Base-by-base conservation (phyloP, 1,140 invertebrate species). In the Caenorhabditis brenneri region DNA sequence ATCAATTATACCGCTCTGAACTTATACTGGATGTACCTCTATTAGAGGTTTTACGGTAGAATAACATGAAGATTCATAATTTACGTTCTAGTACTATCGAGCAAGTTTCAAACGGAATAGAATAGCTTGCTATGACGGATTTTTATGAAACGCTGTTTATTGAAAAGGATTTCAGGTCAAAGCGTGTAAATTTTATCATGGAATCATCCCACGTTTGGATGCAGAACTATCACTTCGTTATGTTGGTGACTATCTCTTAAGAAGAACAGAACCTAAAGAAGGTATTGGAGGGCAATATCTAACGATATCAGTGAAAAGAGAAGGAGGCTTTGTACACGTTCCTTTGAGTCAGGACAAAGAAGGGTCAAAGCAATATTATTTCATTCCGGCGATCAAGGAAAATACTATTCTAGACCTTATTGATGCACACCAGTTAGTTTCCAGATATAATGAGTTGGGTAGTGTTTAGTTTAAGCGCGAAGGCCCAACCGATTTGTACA, bases 341-440 rank as follows among this genome's bases (percentile, higher is more conserved):
- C 65, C 65, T 5, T 42, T 74, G n/a, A 74, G 65, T 74, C 65
- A 74, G 36, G 36, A 42, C 10, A 74, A 24, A 42, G 65, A 74
- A 24, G 65, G 22, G 22, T 12, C 2, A 12, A 74, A 74, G 24
- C 58, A 65, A n/a, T 74, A 42, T n/a, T 74, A 74, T 24, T 74
- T 74, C 27, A 42, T 74, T 22, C 29, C 83, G 5, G 55, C 81
- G 16, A 16, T 82, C 24, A 58, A 80, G 4, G 86, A 87, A n/a
- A 87, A 86, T 33, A 85, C 82, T 27, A 82, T 87, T 31, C n/a
- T 36, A 1, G 83, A 87, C 16, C 16, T 87, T 10, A 88, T 87
- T 48, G 48, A 87, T 24, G 82, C 27, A 19, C 82, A 85, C 81
- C n/a, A 51, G 27, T 39, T 19, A 19, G 79, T 86, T 58, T 58